phyloP scores from a whole-genome alignment of 1,140 invertebrate species.

The Megathymus violae region DNA sequence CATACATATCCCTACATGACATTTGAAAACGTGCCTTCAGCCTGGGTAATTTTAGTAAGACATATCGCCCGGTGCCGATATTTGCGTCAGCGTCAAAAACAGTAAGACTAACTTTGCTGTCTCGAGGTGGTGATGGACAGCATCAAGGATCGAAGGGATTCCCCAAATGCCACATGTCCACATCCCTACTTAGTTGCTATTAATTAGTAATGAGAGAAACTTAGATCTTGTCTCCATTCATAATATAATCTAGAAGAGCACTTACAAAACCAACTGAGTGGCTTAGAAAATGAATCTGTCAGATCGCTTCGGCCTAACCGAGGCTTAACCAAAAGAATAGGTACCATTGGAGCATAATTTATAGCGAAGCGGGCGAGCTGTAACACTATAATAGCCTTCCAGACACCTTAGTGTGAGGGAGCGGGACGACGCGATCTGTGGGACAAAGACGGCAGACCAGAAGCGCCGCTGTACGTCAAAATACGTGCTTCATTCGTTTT shows the following conservation, averaged over 20 bases:
- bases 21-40: no score
- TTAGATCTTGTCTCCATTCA: neutral
- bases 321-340: slow-evolving; percentile 71
- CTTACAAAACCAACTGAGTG: slow-evolving; percentile 39
- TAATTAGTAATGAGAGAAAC: neutral
- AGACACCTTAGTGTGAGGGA: slow-evolving; percentile 66
- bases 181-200: neutral
- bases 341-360: slow-evolving; percentile 78
- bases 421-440: slow-evolving; percentile 50
- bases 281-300: slow-evolving; percentile 67
- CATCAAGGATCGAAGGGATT: no score
- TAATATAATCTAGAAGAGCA: slow-evolving; percentile 22
- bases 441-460: slow-evolving; percentile 70
- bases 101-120: no score
- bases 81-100: no score
- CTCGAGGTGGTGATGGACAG: no score
- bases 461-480: slow-evolving; percentile 83
- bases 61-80: no score
- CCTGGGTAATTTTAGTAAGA: no score
- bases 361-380: slow-evolving; percentile 68
- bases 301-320: slow-evolving; percentile 63
- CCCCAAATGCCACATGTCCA: no score
- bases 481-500: slow-evolving; percentile 83
- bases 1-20: no score
- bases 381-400: slow-evolving; percentile 76